Base-by-base conservation (phyloP, 2,888 invertebrate species). In the Cryptophagus acutangulus region DNA sequence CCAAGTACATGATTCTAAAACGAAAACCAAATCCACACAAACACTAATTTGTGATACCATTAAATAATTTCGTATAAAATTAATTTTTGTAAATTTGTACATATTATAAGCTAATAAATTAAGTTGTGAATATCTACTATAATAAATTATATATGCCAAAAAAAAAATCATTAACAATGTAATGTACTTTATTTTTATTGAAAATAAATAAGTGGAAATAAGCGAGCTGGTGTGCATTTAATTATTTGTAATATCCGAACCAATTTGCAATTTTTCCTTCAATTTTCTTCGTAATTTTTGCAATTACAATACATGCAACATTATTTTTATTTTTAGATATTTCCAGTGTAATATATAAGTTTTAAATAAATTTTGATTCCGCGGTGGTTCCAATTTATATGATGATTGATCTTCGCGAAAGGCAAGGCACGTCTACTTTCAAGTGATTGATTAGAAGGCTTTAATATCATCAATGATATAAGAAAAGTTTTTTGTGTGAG, bases 111-210 rank as follows among this genome's bases (percentile, higher is more conserved):
- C 24, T 20, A 6, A 8, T 20, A 8, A 20, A 20, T 20, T 46
- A 43, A 46, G 35, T 41, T 40, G n/a, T n/a, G n/a, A n/a, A 36
- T 35, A 17, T 16, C 36, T 41, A 41, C 36, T 41, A 41, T 30
- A 3, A 15, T 31, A 15, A 4, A 8, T 16, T 5, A 43, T 46
- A 41, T 49, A 57, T 51, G 55, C 55, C 55, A 57, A 57, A 55
- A 44, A 35, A 53, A 48, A 48, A 46, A 53, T 45, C 15, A 31
- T 31, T 15, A 8, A 31, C 6, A 8, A n/a, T 20, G 45, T 55
- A 53, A 43, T 58, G 55, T 57, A 55, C 49, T 53, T 54, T 59
- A 59, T 59, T 59, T 59, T 59, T 57, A 51, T 57, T 55, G 47
- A 54, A 44, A 25, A 51, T 50, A 55, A 46, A 53, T 49, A 28